phyloP scores from a whole-genome alignment of 1,140 invertebrate species.

The Drosophila santomea region DNA sequence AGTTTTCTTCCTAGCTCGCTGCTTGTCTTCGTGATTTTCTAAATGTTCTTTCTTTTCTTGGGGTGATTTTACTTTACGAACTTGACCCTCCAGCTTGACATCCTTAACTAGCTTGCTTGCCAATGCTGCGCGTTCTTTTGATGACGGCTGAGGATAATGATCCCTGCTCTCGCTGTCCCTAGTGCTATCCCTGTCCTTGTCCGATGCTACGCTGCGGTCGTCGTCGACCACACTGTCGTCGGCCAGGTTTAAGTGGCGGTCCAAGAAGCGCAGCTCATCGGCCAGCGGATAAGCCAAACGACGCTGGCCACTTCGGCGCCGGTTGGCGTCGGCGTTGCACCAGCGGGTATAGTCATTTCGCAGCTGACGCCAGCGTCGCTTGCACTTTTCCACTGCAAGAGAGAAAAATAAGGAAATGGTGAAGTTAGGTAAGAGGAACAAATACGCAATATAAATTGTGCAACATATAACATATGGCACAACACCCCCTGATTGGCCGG shows the following conservation, averaged over 20 bases:
- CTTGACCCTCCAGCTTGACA: background rate
- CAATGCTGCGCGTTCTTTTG: slow-evolving; percentile 27
- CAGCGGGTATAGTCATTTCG: slow-evolving; percentile 62
- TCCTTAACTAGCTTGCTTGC: slow-evolving; percentile 23
- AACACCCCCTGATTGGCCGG: slow-evolving; percentile 9
- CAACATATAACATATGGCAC: background rate
- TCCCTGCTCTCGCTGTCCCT: slow-evolving; percentile 42
- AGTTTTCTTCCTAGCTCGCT: background rate
- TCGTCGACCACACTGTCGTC: background rate
- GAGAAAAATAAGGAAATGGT: background rate
- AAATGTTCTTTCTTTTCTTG: background rate
- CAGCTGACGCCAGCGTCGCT: slow-evolving; percentile 64
- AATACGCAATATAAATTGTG: background rate
- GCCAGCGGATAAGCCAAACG: slow-evolving; percentile 25
- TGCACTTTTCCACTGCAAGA: slow-evolving; percentile 58
- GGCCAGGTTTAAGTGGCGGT: slow-evolving; percentile 28
- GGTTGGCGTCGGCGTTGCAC: slow-evolving; percentile 21
- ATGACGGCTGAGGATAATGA: background rate
- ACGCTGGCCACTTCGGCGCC: slow-evolving; percentile 21
- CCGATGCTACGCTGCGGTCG: slow-evolving; percentile 16
- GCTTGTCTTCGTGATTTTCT: background rate
- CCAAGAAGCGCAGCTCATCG: slow-evolving; percentile 51
- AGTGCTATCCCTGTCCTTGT: slow-evolving; percentile 26
- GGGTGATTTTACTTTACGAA: background rate
- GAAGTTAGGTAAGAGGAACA: slow-evolving; percentile 25